A percentile compares a stretch with the other conserved stretches of the same genome.
Conservation (phyloP, 1,140 invertebrate species). For the Bursaphelenchus mucronatus region DNA sequence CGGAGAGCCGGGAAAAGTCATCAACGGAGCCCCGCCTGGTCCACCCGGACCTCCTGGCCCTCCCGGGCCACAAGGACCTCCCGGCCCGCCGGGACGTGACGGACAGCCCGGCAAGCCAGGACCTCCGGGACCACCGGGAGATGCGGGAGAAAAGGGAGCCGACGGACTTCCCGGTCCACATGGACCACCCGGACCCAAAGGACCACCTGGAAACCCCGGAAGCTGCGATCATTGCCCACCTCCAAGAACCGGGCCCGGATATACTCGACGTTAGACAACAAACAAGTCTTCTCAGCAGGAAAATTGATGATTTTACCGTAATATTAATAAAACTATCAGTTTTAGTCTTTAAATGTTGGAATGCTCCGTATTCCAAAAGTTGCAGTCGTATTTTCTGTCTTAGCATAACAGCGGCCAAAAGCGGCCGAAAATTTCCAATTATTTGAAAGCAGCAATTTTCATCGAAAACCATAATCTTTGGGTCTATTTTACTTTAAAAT, state of each 20-base stretch:
- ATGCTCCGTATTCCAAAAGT: too few species aligned
- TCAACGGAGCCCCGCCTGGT: constrained; percentile 59
- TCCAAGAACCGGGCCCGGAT: constrained; percentile 56
- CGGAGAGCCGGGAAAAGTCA: constrained; percentile 53
- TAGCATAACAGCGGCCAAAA: too few species aligned
- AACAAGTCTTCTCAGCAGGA: too few species aligned
- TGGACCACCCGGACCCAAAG: constrained; percentile 40
- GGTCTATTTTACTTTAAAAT: too few species aligned
- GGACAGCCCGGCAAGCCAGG: constrained; percentile 32
- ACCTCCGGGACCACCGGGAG: constrained; percentile 34
- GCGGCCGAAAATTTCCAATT: too few species aligned
- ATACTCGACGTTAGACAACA: constrained; percentile 20
- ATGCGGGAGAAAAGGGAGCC: constrained; percentile 54
- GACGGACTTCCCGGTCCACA: constrained; percentile 57
- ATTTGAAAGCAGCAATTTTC: too few species aligned
- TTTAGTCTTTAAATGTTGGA: background rate
- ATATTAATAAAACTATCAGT: background rate
- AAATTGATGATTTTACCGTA: background rate
- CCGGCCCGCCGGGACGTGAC: constrained; percentile 46
- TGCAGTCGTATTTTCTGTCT: too few species aligned
- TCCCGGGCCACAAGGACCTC: constrained; percentile 34
- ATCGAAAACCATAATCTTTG: too few species aligned
- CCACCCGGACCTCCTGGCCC: constrained; percentile 56
- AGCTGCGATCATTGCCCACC: constrained; percentile 58
- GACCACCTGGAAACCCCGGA: constrained; percentile 53